These are phyloP conservation scores for Scelioninae gen. 1 DNA, from an alignment of 2,888 invertebrate species.

Conservation along the genomic window DNA sequence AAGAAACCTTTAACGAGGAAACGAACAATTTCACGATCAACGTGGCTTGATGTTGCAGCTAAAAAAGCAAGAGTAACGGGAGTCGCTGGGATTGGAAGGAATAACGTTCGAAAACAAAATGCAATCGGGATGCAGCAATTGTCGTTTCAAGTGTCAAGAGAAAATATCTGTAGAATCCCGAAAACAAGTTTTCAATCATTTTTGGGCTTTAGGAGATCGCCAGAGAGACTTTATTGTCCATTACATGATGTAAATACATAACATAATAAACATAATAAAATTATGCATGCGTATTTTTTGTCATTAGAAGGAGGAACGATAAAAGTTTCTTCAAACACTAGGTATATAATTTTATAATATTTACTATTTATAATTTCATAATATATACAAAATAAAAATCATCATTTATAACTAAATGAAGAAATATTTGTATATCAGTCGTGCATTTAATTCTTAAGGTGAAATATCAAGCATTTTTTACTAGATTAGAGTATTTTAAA, in stretches of 20 bases:
- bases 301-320: background rate
- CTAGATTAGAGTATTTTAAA: too few relatives aligned
- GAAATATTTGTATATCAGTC: too few relatives aligned
- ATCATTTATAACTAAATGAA: too few relatives aligned
- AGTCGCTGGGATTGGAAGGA: constrained; percentile 17
- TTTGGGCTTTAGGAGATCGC: constrained; percentile 14
- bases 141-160: constrained; percentile 12
- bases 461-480: too few relatives aligned
- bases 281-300: background rate
- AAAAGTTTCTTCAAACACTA: constrained; percentile 8
- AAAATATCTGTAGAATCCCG: background rate
- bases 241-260: background rate
- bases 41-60: constrained; percentile 15
- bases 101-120: constrained; percentile 2
- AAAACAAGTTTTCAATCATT: background rate
- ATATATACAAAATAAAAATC: too few relatives aligned
- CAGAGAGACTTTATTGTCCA: constrained; percentile 26
- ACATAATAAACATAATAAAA: constrained; percentile 10
- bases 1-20: constrained; percentile 12
- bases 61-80: constrained; percentile 21
- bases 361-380: background rate
- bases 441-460: too few relatives aligned
- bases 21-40: background rate
- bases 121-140: constrained; percentile 12
- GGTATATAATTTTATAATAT: background rate